Percentiles rank a stretch among this genome's conserved stretches.
Conservation (phyloP, 2,888 invertebrate species). For the Gisinianus flammeolus region DNA sequence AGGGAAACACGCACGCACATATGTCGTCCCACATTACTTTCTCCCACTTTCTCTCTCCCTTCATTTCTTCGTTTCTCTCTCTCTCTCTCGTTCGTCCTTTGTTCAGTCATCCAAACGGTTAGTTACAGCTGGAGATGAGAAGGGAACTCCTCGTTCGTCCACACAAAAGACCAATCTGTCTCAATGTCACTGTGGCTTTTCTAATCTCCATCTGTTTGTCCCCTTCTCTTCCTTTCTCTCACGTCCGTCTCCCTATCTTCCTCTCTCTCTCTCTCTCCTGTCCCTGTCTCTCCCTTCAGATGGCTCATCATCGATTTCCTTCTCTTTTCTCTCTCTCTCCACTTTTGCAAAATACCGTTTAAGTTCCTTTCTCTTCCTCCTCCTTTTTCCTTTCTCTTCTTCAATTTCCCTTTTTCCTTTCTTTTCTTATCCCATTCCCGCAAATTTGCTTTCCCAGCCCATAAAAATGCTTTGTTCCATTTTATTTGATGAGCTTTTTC, state of each 20-base stretch:
- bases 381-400: neutral
- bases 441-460: no score
- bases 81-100: no score
- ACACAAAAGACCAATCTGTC: slow-evolving; percentile 18
- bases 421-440: no score
- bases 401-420: no score
- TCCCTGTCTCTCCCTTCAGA: slow-evolving; percentile 26
- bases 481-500: no score
- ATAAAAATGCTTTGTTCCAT: no score
- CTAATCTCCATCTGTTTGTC: slow-evolving; percentile 12
- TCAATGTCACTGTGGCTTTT: slow-evolving; percentile 6
- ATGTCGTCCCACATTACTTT: no score
- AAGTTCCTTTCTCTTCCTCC: no score
- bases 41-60: no score
- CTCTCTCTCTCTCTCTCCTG: slow-evolving; percentile 40
- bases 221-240: neutral
- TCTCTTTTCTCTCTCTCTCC: no score
- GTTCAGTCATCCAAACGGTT: neutral
- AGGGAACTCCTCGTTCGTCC: neutral
- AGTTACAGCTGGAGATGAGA: neutral
- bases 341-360: no score
- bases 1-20: neutral
- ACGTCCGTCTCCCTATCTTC: neutral
- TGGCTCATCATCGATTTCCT: slow-evolving; percentile 59
- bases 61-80: no score